Evolutionary conservation across 2,797 vertebrate genomes (phyloP).

Genomic region (Bradypodion pumilum): DNA sequence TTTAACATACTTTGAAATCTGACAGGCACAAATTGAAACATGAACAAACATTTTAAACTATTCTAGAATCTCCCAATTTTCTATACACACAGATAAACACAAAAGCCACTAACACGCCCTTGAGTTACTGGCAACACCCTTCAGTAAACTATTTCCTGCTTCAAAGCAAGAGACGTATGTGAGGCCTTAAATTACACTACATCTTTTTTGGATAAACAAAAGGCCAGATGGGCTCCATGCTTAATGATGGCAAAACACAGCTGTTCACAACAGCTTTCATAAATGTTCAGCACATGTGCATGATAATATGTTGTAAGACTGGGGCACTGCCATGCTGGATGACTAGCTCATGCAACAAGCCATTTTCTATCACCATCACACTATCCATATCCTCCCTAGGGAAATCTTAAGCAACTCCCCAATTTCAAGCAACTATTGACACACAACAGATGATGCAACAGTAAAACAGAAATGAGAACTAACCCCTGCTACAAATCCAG

Average conservation of each 20-base stretch:
- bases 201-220: neutral
- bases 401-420: no score
- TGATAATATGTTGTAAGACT: neutral
- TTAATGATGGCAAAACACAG: neutral
- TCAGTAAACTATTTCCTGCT: constrained; percentile 4
- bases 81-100: neutral
- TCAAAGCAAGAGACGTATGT: neutral
- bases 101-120: neutral
- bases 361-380: neutral
- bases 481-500: no score
- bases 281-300: neutral
- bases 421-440: no score
- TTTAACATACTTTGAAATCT: neutral
- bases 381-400: neutral
- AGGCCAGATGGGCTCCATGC: neutral
- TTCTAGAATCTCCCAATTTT: neutral
- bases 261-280: neutral
- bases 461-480: no score
- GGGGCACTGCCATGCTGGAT: neutral
- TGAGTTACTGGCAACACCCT: neutral
- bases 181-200: neutral
- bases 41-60: neutral
- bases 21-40: neutral
- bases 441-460: no score
- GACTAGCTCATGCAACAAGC: neutral